Base-by-base conservation (phyloP, 2,113 vertebrate genomes). In the Acrocephalus kingi region DNA sequence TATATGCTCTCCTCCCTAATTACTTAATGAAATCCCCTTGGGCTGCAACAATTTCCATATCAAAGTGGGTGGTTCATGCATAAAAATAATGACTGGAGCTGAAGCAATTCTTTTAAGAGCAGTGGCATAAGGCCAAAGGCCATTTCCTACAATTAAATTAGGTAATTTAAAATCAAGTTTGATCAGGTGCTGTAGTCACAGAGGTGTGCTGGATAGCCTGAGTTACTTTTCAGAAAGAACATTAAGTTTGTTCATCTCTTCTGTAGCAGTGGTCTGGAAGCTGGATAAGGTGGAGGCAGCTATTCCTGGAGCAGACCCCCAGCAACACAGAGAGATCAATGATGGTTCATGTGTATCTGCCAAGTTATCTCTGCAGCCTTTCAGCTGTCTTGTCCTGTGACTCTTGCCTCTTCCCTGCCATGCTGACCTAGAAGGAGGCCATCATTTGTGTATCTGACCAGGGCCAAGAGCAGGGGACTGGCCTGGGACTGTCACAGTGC, bases 51-150 rank as follows among this genome's bases (percentile, higher is more conserved):
- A 97, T 91, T 93, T 91, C 63, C 80, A 83, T 96, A 97, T 62
- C 94, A 72, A 97, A 96, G 88, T 80, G 76, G 79, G 81, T 74
- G 49, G 78, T 73, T 73, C 91, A 86, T 90, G 91, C 54, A 79
- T 79, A 95, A 81, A 55, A 92, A 58, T 79, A 90, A 94, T 79
- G 63, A 84, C 33, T 63, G 25, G 48, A 81, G 69, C 39, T 88
- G 87, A 96, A 84, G 74, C 56, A 96, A 97, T 97, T 77, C 61
- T 83, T 91, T 59, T 96, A 96, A 98, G 96, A 97, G 94, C 90
- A 92, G 66, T 87, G 39, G 28, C 79, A 82, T 78, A 72, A 95
- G 72, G 77, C 85, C 95, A 90, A 91, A 89, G 88, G 73, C 68
- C 45, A 67, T 71, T 96, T 96, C 95, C 78, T 95, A 35, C 31